Evolutionary conservation across 2,113 vertebrate genomes (phyloP).

Genomic region (Thermophis baileyi): DNA sequence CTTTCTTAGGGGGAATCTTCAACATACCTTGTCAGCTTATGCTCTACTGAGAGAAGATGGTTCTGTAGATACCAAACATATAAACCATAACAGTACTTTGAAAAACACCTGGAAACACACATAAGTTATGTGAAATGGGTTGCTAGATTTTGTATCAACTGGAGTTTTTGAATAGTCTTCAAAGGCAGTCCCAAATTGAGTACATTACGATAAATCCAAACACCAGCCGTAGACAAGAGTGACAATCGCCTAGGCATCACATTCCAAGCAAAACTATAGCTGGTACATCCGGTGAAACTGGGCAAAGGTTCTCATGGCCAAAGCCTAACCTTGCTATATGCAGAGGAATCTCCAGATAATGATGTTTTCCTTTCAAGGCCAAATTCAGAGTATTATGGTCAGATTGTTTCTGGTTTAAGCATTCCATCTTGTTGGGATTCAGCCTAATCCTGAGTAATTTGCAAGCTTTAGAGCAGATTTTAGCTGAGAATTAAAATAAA

Average conservation of each 20-base stretch:
- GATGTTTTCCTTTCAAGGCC: not conserved
- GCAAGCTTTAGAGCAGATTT: not conserved
- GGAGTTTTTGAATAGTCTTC: not conserved
- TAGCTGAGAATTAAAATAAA: not conserved
- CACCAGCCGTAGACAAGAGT: not conserved
- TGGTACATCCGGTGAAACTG: not conserved
- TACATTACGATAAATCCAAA: not conserved
- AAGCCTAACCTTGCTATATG: not conserved
- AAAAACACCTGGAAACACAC: not conserved
- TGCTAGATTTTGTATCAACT: not conserved
- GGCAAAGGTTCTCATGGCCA: not conserved
- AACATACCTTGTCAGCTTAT: not conserved
- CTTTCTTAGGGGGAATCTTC: no score
- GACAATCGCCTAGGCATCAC: not conserved
- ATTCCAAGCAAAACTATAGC: not conserved
- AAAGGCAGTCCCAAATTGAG: not conserved
- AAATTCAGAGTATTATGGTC: not conserved
- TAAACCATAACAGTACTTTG: not conserved
- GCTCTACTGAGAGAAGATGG: not conserved
- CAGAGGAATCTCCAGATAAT: not conserved
- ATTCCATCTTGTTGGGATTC: not conserved
- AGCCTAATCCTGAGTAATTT: not conserved
- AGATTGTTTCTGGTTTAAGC: not conserved
- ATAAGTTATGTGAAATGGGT: not conserved
- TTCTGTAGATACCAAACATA: not conserved